Conservation (phyloP, 1,140 invertebrate species). For the Cydia fagiglandana region DNA sequence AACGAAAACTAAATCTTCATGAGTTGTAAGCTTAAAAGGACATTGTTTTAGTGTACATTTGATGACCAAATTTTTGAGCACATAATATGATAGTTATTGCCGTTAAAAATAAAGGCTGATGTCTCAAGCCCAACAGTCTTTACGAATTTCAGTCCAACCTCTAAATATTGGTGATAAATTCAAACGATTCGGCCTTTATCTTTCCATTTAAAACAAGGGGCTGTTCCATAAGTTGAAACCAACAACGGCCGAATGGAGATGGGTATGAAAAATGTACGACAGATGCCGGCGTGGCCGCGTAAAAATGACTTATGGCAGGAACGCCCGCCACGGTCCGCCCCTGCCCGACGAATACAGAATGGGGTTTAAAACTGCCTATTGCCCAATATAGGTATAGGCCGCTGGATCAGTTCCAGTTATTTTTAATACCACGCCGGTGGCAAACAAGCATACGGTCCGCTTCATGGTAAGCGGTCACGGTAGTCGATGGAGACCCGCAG, state of each 20-base stretch:
- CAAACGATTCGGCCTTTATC: slow-evolving; percentile 5
- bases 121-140: background rate
- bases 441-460: no score
- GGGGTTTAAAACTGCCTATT: background rate
- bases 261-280: slow-evolving; percentile 20
- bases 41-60: no score
- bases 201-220: slow-evolving; percentile 11
- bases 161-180: background rate
- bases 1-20: no score
- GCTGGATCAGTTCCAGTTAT: no score
- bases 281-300: slow-evolving; percentile 10
- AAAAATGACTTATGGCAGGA: slow-evolving; percentile 4
- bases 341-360: background rate
- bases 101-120: background rate
- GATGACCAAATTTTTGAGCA: no score
- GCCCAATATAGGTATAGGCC: background rate
- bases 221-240: slow-evolving; percentile 2
- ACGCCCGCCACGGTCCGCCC: background rate
- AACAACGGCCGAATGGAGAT: slow-evolving; percentile 14
- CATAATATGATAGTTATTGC: background rate
- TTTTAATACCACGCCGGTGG: no score
- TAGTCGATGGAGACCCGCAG: no score
- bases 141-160: background rate
- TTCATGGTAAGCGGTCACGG: no score
- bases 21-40: background rate